A percentile compares a stretch with the other conserved stretches of the same genome.
These are phyloP conservation scores for Istiophorus platypterus DNA, from an alignment of 2,113 vertebrate genomes.

Conservation along the genomic window DNA sequence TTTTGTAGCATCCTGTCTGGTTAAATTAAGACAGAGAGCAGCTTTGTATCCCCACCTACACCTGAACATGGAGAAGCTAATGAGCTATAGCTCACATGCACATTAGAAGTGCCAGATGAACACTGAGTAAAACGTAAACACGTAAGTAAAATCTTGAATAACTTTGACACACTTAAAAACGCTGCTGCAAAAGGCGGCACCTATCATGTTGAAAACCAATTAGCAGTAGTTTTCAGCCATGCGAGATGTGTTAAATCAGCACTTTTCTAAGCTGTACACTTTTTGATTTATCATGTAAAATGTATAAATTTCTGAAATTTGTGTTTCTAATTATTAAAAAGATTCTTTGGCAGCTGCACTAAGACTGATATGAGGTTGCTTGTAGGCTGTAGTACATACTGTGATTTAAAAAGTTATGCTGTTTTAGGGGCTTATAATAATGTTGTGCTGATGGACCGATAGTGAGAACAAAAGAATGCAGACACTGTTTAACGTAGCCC, in stretches of 20 bases:
- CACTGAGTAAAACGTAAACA: neutral
- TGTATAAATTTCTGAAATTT: neutral
- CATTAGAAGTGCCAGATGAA: neutral
- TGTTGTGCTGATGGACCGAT: conserved; percentile 32
- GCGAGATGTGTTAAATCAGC: neutral
- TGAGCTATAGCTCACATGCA: neutral
- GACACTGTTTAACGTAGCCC: conserved; percentile 13
- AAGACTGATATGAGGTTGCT: neutral
- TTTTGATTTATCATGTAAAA: neutral
- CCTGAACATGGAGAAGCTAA: neutral
- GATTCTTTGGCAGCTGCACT: too few species aligned
- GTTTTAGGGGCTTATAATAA: conserved; percentile 24
- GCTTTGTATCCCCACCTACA: neutral
- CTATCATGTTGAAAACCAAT: neutral
- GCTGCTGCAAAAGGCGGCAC: neutral
- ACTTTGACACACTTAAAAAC: conserved; percentile 4
- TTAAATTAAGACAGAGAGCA: neutral
- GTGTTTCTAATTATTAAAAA: neutral
- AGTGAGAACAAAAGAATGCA: conserved; percentile 52
- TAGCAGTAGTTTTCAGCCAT: neutral
- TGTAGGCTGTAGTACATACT: neutral
- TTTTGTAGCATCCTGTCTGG: neutral
- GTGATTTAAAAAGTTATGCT: conserved; percentile 37
- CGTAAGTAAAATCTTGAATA: neutral
- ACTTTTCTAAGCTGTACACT: neutral